phyloP scores from a whole-genome alignment of 2,797 vertebrate species.

The Eleutherodactylus coqui region DNA sequence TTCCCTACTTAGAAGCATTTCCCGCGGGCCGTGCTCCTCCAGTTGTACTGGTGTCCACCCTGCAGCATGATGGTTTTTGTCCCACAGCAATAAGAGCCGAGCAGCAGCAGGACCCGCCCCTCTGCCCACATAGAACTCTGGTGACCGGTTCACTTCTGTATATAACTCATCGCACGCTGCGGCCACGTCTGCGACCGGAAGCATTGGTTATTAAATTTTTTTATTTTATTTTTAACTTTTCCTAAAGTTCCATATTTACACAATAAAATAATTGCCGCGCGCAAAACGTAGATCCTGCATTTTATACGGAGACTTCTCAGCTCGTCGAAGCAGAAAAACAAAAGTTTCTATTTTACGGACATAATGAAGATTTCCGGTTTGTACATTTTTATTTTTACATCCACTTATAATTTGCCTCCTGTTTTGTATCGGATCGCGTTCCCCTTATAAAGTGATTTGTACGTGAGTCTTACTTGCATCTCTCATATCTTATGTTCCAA shows the following conservation, averaged over 20 bases:
- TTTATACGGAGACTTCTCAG: background rate
- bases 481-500: background rate
- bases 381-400: background rate
- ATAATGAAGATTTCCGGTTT: background rate
- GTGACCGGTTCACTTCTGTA: slow-evolving; percentile 60
- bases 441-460: slow-evolving; percentile 23
- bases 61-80: background rate
- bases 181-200: background rate
- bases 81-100: slow-evolving; percentile 50
- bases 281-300: background rate
- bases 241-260: background rate
- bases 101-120: background rate
- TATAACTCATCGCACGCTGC: background rate
- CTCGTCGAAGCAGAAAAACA: background rate
- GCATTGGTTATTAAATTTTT: background rate
- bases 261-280: background rate
- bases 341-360: background rate
- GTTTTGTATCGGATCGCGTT: background rate
- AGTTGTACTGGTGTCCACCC: background rate
- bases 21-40: background rate
- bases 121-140: background rate
- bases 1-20: background rate
- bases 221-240: background rate
- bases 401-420: background rate
- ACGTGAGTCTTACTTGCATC: background rate